These are phyloP conservation scores for Sisyra terminalis DNA, from an alignment of 2,888 invertebrate genomes.

Conservation along the genomic window DNA sequence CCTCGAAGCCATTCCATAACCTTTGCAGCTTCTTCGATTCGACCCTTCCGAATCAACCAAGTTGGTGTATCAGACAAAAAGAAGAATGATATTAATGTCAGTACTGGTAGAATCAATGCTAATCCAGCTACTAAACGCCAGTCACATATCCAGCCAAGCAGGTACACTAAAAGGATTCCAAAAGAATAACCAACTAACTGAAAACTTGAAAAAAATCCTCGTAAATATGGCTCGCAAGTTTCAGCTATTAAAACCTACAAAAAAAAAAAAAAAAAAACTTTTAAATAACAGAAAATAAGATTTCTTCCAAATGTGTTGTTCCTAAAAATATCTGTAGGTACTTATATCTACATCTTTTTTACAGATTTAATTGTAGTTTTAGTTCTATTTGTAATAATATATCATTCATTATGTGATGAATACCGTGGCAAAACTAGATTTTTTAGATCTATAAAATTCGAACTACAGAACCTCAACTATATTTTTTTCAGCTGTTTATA, in stretches of 20 bases:
- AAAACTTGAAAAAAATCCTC: conserved; percentile 50
- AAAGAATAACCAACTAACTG: conserved; percentile 59
- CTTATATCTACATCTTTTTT: no score
- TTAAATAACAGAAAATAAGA: background rate
- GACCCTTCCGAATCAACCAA: conserved; percentile 49
- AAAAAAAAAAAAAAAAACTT: conserved; percentile 9
- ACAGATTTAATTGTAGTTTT: no score
- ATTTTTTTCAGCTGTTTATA: no score
- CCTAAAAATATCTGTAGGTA: no score
- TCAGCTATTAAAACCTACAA: conserved; percentile 58
- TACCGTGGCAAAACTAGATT: no score
- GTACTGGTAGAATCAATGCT: conserved; percentile 35
- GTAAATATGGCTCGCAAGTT: conserved; percentile 52
- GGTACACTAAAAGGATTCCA: conserved; percentile 57
- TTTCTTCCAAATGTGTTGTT: no score
- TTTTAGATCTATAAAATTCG: no score
- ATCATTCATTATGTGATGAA: no score
- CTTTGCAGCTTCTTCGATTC: conserved; percentile 29
- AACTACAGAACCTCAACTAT: no score
- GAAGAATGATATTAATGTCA: conserved; percentile 41
- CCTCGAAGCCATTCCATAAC: conserved; percentile 23
- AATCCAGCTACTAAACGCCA: conserved; percentile 56
- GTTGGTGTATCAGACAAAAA: conserved; percentile 59
- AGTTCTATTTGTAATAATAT: no score
- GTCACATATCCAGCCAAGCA: conserved; percentile 45